Base-by-base conservation (phyloP, 2,888 invertebrate genomes). In the Strigamia transsilvanica region DNA sequence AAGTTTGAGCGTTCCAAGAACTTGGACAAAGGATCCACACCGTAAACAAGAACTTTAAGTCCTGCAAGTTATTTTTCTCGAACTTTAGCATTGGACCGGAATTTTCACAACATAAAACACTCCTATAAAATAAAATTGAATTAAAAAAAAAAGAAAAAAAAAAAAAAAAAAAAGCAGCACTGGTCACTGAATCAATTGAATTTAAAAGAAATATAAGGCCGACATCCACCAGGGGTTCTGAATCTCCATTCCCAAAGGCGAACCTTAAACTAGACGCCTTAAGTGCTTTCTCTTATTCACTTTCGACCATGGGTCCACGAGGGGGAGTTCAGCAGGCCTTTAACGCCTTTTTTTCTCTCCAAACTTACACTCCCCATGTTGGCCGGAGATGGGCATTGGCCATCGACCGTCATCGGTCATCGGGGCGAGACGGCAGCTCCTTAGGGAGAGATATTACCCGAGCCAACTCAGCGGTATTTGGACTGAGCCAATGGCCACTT, bases 311-410 rank as follows among this genome's bases (percentile, higher is more conserved):
- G n/a, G 51, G 51, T 34, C 34, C 34, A 34, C 34, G 42, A 42
- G 42, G 42, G 42, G 42, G 15, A 42, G 42, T 42, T 42, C 42
- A 42, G 42, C 42, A 42, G 61, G 61, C 23, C 23, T 23, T 61
- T 23, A 23, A 61, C 61, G 61, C 61, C 61, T 56, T 61, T 61
- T 61, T 61, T 61, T 61, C 23, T n/a, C 23, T 61, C 23, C 10
- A 21, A 21, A 61, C 15, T 18, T 61, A 61, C 61, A 21, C 61
- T 61, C 61, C 61, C 61, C 61, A 18, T n/a, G 18, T 18, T 61
- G 61, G 61, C 61, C 61, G 61, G 61, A 61, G 61, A 61, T 61
- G 61, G 61, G 61, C 61, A 61, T 61, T 61, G 61, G 61, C 61
- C 61, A 61, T 61, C 61, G 61, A 61, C 61, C 61, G 61, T 61